Evolutionary conservation across 2,797 vertebrate species (phyloP).

Genomic region (Catostomus latipinnis): DNA sequence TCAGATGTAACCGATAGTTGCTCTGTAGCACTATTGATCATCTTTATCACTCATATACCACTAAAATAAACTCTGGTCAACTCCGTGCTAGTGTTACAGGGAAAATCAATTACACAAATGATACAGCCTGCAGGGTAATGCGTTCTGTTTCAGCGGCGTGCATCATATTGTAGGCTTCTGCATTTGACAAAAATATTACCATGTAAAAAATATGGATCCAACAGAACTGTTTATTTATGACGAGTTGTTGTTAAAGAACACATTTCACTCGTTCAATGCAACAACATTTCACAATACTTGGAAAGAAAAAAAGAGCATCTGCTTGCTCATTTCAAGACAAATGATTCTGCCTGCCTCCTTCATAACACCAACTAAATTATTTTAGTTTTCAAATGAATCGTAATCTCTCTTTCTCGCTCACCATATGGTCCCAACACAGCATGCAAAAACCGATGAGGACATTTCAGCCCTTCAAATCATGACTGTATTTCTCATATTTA

Average conservation of each 20-base stretch:
- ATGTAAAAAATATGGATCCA: slow-evolving; percentile 17
- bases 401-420: slow-evolving; percentile 14
- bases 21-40: neutral
- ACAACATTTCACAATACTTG: slow-evolving; percentile 28
- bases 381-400: slow-evolving; percentile 33
- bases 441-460: neutral
- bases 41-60: neutral
- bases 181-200: slow-evolving; percentile 14
- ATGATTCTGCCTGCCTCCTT: slow-evolving; percentile 24
- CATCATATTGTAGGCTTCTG: neutral
- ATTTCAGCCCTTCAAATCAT: slow-evolving; percentile 10
- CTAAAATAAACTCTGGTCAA: neutral
- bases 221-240: neutral
- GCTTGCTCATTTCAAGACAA: slow-evolving; percentile 33
- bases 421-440: slow-evolving; percentile 18
- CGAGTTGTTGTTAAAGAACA: neutral
- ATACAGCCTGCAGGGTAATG: slow-evolving; percentile 3
- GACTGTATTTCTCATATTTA: neutral
- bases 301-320: slow-evolving; percentile 22
- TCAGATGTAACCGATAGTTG: neutral
- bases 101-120: neutral
- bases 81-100: neutral
- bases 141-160: neutral
- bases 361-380: slow-evolving; percentile 22
- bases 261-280: neutral